Conservation (phyloP, 2,888 invertebrate species). For the Cybosia mesomella region DNA sequence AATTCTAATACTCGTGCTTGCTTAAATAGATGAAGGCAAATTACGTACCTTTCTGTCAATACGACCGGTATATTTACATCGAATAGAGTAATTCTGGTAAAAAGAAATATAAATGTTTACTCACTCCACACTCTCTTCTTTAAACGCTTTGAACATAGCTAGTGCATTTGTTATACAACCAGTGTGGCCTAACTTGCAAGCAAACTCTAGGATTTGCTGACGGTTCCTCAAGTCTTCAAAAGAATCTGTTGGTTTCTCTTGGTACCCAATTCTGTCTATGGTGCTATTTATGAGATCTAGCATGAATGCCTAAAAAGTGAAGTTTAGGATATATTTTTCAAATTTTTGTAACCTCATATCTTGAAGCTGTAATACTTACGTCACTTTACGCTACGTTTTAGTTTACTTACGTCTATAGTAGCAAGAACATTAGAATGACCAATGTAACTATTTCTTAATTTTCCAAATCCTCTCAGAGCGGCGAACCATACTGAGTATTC, state of each 20-base stretch:
- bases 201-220: constrained; percentile 86
- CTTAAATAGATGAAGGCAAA: no score
- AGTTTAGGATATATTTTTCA: neutral
- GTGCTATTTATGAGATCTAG: constrained; percentile 60
- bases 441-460: constrained; percentile 66
- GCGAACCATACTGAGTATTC: constrained; percentile 93
- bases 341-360: neutral
- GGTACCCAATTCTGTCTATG: constrained; percentile 83
- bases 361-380: neutral
- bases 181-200: constrained; percentile 87
- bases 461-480: constrained; percentile 84
- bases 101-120: constrained; percentile 31
- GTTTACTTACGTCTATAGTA: constrained; percentile 66
- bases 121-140: constrained; percentile 69
- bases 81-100: neutral
- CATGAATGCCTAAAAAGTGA: constrained; percentile 60
- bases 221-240: constrained; percentile 86
- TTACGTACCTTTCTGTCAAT: no score
- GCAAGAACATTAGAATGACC: constrained; percentile 60
- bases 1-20: no score
- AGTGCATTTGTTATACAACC: constrained; percentile 81
- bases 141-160: constrained; percentile 62
- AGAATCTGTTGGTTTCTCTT: constrained; percentile 65
- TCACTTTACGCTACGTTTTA: no score
- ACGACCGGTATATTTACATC: no score